Percentiles rank a stretch among this genome's conserved stretches.
These are phyloP conservation scores for Armadillidium nasatum DNA, from an alignment of 1,140 invertebrate species.

Conservation along the genomic window DNA sequence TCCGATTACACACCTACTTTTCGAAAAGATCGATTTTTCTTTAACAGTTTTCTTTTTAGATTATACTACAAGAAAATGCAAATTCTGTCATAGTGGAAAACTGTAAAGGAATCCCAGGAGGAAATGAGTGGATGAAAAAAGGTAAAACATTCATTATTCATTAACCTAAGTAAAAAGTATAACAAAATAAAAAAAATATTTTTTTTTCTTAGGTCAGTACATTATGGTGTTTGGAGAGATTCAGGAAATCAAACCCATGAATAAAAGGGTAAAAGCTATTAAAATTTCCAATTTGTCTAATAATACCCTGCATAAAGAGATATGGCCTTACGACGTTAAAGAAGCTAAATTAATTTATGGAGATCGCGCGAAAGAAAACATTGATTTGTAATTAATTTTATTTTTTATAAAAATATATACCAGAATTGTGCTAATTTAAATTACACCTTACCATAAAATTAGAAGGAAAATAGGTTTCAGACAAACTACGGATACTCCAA, in stretches of 20 bases:
- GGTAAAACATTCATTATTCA: neutral
- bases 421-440: no score
- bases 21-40: no score
- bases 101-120: neutral
- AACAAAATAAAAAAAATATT: no score
- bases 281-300: slow-evolving; percentile 11
- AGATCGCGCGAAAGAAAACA: neutral
- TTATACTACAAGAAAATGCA: neutral
- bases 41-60: neutral
- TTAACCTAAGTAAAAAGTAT: no score
- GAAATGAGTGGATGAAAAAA: neutral
- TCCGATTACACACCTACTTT: no score
- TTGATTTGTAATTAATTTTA: no score
- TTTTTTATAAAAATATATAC: no score
- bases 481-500: no score
- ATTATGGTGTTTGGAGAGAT: slow-evolving; percentile 23
- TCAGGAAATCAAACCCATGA: neutral
- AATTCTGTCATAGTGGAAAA: neutral
- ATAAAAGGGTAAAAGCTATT: slow-evolving; percentile 10
- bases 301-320: slow-evolving; percentile 8
- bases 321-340: slow-evolving; percentile 19
- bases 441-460: neutral
- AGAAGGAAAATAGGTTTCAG: neutral
- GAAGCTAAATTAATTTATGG: slow-evolving; percentile 19
- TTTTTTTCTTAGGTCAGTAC: slow-evolving; percentile 1